These are phyloP conservation scores for Cosmorhoe ocellata DNA, from an alignment of 2,888 invertebrate species.

Conservation along the genomic window DNA sequence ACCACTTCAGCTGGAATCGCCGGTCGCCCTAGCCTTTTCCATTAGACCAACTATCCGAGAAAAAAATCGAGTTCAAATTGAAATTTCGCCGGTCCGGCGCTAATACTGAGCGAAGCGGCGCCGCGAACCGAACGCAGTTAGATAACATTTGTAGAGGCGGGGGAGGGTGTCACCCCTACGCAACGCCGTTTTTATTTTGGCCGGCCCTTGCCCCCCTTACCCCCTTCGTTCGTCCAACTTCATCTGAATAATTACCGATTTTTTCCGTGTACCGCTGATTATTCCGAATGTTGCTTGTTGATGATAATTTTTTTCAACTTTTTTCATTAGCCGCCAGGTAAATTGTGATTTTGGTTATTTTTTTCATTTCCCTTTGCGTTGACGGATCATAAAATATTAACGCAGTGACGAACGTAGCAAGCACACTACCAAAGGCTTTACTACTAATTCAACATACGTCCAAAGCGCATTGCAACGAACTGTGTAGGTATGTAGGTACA, in stretches of 20 bases:
- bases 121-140: slow-evolving; percentile 79
- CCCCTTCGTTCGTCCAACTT: slow-evolving; percentile 81
- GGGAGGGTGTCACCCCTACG: slow-evolving; percentile 80
- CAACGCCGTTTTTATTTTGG: slow-evolving; percentile 82
- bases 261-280: slow-evolving; percentile 82
- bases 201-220: slow-evolving; percentile 78
- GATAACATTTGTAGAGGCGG: slow-evolving; percentile 80
- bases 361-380: slow-evolving; percentile 41
- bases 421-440: neutral
- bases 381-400: slow-evolving; percentile 27
- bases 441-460: no score
- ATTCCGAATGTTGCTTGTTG: slow-evolving; percentile 82
- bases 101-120: slow-evolving; percentile 72
- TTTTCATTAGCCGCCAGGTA: slow-evolving; percentile 68
- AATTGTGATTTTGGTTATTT: slow-evolving; percentile 51
- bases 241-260: slow-evolving; percentile 83
- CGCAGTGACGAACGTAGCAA: slow-evolving; percentile 18
- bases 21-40: slow-evolving; percentile 62
- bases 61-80: slow-evolving; percentile 77
- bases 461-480: no score
- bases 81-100: slow-evolving; percentile 75
- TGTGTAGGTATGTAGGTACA: no score
- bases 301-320: slow-evolving; percentile 75
- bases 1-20: slow-evolving; percentile 45
- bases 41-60: slow-evolving; percentile 70